These are phyloP conservation scores for Mastomys natalensis DNA, from an alignment of 2,113 vertebrate genomes.

Conservation along the genomic window DNA sequence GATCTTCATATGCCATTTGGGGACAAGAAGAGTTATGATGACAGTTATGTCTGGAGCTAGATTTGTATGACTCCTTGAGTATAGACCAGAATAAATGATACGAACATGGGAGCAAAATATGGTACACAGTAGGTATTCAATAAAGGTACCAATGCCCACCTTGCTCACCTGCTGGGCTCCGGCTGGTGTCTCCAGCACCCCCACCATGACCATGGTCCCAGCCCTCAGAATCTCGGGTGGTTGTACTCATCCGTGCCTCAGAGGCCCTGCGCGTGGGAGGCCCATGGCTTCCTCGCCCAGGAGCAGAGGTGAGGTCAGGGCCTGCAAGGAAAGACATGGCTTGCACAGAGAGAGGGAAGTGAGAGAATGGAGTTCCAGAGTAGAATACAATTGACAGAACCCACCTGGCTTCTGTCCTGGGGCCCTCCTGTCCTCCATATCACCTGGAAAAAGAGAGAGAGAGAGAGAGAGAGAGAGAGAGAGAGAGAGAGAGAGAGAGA, in stretches of 20 bases:
- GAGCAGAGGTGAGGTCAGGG: neutral
- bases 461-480: neutral
- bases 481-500: neutral
- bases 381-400: neutral
- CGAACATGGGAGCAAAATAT: rapidly evolving
- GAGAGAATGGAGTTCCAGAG: neutral
- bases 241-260: conserved; percentile 74
- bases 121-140: neutral
- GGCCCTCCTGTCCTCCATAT: neutral
- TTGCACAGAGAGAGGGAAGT: neutral
- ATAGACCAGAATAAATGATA: neutral
- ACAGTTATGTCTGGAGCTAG: neutral
- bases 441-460: conserved; percentile 3
- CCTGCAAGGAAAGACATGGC: conserved; percentile 71
- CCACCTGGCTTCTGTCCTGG: conserved; percentile 73
- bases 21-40: neutral
- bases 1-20: neutral
- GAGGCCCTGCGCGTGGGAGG: conserved; percentile 72
- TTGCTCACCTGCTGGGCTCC: conserved; percentile 86
- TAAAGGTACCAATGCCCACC: neutral
- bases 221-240: conserved; percentile 65
- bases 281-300: conserved; percentile 74
- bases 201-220: conserved; percentile 32
- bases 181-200: conserved; percentile 46
- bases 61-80: neutral